phyloP scores from a whole-genome alignment of 2,888 invertebrate genomes.

The Coleophora deauratella region DNA sequence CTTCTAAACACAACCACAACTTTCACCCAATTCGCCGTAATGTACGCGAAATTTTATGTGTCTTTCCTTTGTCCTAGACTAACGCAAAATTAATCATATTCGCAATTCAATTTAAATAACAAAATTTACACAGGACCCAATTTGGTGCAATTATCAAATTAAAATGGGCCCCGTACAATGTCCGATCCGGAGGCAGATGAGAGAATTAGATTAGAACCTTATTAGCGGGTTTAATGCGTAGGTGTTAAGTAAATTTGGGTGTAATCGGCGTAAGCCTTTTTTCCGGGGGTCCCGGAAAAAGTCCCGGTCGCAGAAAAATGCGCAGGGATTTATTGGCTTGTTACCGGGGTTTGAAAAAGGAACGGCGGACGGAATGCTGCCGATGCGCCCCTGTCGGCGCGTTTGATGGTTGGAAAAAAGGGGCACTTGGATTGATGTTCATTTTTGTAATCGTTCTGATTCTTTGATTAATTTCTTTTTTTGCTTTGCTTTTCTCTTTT shows the following conservation, averaged over 20 bases:
- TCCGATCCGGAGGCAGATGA: conserved; percentile 34
- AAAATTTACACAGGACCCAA: conserved; percentile 54
- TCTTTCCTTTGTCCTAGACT: conserved; percentile 30
- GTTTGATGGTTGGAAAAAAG: conserved; percentile 48
- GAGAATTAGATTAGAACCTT: conserved; percentile 61
- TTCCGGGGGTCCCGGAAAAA: conserved; percentile 32
- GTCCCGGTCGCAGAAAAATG: conserved; percentile 53
- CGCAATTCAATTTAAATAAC: conserved; percentile 52
- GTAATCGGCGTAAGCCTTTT: conserved; percentile 71
- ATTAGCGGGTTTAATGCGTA: conserved; percentile 64
- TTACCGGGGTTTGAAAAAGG: conserved; percentile 70
- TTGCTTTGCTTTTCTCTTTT: conserved; percentile 11
- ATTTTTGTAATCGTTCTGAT: conserved; percentile 55
- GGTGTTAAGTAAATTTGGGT: conserved; percentile 74
- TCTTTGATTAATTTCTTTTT: conserved; percentile 31
- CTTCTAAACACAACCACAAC: conserved; percentile 13
- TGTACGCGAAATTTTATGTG: conserved; percentile 19
- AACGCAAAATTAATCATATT: conserved; percentile 46
- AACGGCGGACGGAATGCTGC: conserved; percentile 32
- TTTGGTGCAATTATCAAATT: conserved; percentile 58
- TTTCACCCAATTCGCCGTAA: conserved; percentile 33
- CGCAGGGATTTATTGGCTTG: conserved; percentile 62
- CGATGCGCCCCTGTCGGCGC: conserved; percentile 51
- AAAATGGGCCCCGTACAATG: conserved; percentile 42
- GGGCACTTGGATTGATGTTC: conserved; percentile 44